Evolutionary conservation across 2,113 vertebrate genomes (phyloP).

Genomic region (Crotophaga sulcirostris): DNA sequence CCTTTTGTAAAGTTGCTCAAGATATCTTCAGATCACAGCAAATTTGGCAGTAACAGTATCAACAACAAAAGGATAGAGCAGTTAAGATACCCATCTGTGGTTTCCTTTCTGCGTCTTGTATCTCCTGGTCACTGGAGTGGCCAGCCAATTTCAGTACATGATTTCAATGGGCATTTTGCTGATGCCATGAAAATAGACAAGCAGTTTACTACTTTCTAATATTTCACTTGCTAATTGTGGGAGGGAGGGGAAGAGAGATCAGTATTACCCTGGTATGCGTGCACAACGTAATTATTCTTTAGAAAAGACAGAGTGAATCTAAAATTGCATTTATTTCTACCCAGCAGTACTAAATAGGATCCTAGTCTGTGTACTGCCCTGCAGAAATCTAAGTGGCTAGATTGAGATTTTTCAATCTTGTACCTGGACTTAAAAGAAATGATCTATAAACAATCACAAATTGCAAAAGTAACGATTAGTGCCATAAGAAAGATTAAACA

Average conservation of each 20-base stretch:
- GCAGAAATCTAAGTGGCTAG: conserved; percentile 76
- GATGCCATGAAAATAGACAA: conserved; percentile 21
- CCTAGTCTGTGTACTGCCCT: conserved; percentile 25
- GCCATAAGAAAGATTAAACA: conserved; percentile 89
- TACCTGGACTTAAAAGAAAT: conserved; percentile 84
- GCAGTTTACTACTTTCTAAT: conserved; percentile 50
- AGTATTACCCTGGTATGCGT: conserved; percentile 26
- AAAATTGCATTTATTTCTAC: conserved; percentile 71
- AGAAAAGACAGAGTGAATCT: conserved; percentile 48
- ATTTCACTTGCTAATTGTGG: conserved; percentile 40
- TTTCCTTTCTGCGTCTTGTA: conserved; percentile 10
- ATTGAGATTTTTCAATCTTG: conserved; percentile 84
- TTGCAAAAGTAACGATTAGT: conserved; percentile 88
- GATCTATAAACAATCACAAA: conserved; percentile 87
- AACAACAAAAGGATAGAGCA: conserved; percentile 61
- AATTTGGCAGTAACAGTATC: conserved; percentile 70
- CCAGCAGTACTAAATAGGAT: conserved; percentile 63
- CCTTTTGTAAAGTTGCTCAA: conserved; percentile 72
- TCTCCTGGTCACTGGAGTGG: conserved; percentile 38
- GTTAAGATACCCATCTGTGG: conserved; percentile 41
- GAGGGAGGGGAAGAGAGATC: neutral
- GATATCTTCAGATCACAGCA: conserved; percentile 69
- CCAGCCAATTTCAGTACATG: neutral
- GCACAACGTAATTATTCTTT: conserved; percentile 59
- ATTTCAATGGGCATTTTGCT: neutral